These are phyloP conservation scores for Deilephila porcellus DNA, from an alignment of 2,888 invertebrate genomes.

Conservation along the genomic window DNA sequence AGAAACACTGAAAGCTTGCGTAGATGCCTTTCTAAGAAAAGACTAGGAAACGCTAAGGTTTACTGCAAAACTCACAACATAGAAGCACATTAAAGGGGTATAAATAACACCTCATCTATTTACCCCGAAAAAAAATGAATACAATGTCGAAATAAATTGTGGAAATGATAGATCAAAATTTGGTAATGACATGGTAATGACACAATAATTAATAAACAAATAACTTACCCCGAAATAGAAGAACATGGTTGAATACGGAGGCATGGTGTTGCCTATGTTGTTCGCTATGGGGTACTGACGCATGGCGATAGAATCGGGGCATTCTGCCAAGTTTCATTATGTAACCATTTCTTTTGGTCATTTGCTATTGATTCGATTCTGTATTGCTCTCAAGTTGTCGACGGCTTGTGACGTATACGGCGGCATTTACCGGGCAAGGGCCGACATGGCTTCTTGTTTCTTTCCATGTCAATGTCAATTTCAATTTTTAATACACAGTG, in stretches of 20 bases:
- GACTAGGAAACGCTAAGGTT: too few relatives aligned
- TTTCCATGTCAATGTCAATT: not conserved
- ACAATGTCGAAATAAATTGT: not conserved
- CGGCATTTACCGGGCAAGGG: not conserved
- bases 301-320: constrained; percentile 54
- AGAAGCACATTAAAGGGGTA: not conserved
- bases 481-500: not conserved
- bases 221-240: constrained; percentile 71
- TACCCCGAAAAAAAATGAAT: not conserved
- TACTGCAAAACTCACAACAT: too few relatives aligned
- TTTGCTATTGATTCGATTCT: constrained; percentile 18
- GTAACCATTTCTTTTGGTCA: constrained; percentile 24
- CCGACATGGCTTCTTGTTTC: not conserved
- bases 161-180: not conserved
- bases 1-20: not conserved
- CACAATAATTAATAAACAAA: not conserved
- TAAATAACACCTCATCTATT: not conserved
- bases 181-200: not conserved
- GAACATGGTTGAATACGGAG: constrained; percentile 53
- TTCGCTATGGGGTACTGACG: constrained; percentile 60
- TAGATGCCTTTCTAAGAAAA: too few relatives aligned
- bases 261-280: constrained; percentile 64
- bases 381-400: constrained; percentile 2
- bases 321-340: constrained; percentile 55
- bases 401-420: not conserved